Base-by-base conservation (phyloP, 2,797 vertebrate genomes). In the Geotrypetes seraphini region DNA sequence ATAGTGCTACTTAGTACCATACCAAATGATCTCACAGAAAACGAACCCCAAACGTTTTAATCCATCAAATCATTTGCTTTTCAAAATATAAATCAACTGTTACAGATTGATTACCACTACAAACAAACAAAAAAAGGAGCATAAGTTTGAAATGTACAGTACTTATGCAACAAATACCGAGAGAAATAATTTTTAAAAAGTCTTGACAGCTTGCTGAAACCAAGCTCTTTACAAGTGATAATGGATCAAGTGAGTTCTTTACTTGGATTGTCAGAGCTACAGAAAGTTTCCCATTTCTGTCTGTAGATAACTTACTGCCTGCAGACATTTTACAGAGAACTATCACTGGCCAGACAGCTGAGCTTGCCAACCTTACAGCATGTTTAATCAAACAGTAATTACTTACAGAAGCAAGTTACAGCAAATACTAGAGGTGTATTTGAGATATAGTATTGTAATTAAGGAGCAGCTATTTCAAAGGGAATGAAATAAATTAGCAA, bases 311-410 rank as follows among this genome's bases (percentile, higher is more conserved):
- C 22, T 44, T 50, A 25, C 34, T 51, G 47, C 53, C 59, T 45
- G 33, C 46, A 82, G 66, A 80, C 54, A 73, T 81, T 83, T 44
- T 53, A 49, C 58, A 76, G 78, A 66, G 76, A 73, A 63, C 44
- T 63, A 82, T 76, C 65, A 45, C 65, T 74, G 77, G 57, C 60
- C 61, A 57, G 52, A 43, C 27, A 73, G 47, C 48, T 23, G 18
- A 61, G 59, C 61, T 60, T 66, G 78, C 71, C 78, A 79, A 69
- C 61, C 78, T 59, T 65, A 62, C 58, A 47, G 59, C 65, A 74
- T 78, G 70, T 65, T 79, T 84, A 80, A 86, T 81, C 63, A 73
- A 85, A 85, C 50, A 86, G 66, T 69, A 86, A 83, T 43, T 81
- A 79, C 47, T 66, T 74, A 81, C 39, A 74, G 81, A 80, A 83